These are phyloP conservation scores for Diploptera punctata DNA, from an alignment of 2,888 invertebrate genomes.

Conservation along the genomic window DNA sequence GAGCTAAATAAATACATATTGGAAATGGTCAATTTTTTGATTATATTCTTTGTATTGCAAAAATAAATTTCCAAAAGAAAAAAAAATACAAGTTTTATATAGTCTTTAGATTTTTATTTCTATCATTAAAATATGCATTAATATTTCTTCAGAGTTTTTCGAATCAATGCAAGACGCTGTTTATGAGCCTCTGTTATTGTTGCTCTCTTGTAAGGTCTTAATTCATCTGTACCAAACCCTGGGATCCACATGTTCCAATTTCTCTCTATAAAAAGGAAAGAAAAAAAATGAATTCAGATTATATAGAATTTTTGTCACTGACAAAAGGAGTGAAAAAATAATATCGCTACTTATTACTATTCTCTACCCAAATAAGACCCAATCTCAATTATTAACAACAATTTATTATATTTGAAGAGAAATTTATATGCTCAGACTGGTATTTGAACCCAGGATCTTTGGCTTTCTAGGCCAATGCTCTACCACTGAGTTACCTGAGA, in stretches of 20 bases:
- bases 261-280: constrained; percentile 67
- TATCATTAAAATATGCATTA: constrained; percentile 48
- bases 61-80: background rate
- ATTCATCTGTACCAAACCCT: constrained; percentile 94
- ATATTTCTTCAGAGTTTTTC: constrained; percentile 91
- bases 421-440: too few species aligned
- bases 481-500: too few species aligned
- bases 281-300: background rate
- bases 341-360: too few species aligned
- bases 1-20: too few species aligned
- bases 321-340: too few species aligned
- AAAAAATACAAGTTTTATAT: background rate
- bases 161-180: constrained; percentile 87
- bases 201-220: constrained; percentile 90
- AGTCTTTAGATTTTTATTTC: background rate
- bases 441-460: too few species aligned
- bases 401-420: too few species aligned
- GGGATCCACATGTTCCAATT: constrained; percentile 98
- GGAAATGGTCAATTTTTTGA: background rate
- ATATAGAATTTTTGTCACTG: too few species aligned
- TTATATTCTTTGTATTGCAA: background rate
- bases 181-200: constrained; percentile 94
- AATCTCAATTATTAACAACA: too few species aligned
- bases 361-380: too few species aligned
- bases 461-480: too few species aligned